Base-by-base conservation (phyloP, 2,888 invertebrate genomes). In the Liopterus haemorrhoidalis region DNA sequence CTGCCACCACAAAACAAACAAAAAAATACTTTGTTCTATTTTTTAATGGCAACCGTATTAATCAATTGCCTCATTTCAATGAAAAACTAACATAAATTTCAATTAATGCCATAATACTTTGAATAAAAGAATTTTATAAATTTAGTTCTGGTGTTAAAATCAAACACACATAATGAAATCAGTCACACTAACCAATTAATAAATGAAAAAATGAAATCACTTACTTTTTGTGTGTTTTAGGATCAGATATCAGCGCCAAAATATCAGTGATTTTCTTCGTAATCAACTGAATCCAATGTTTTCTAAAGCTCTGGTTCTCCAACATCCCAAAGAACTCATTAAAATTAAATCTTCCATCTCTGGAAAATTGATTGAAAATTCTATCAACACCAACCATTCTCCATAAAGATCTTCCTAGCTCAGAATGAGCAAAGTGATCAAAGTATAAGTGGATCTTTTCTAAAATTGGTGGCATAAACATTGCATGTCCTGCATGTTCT, bases 381-480 rank as follows among this genome's bases (percentile, higher is more conserved):
- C 75, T 76, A 52, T 81, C 79, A 11, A 85, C 68, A 0, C 87
- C 87, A 1, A 86, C 78, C 51, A 79, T 83, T 57, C 79, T 76
- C 75, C 85, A 82, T 5, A 87, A 62, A 0, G 79, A 76, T 59
- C 78, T 81, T 0, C 86, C 87, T 12, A 88, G 68, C 51, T 88
- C 86, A 0, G 88, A 87, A 59, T 82, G 81, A 20, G 82, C 74
- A 58, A 88, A 85, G 49, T 85, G 75, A 52, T 88, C 86, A 79
- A 86, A 85, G 57, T 83, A 75, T 2, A 87, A 67, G 62, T 87
- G 86, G 2, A 78, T 61, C 52, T 81, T 75, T 56, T 81, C 81
- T 64, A 79, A 60, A 64, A 82, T 58, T 47, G 82, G 87, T 0
- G 87, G 87, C 50, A 88, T 65, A 54, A 81, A 78, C 63, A 80